Evolutionary conservation across 2,888 invertebrate genomes (phyloP).

Genomic region (Acronicta psi): DNA sequence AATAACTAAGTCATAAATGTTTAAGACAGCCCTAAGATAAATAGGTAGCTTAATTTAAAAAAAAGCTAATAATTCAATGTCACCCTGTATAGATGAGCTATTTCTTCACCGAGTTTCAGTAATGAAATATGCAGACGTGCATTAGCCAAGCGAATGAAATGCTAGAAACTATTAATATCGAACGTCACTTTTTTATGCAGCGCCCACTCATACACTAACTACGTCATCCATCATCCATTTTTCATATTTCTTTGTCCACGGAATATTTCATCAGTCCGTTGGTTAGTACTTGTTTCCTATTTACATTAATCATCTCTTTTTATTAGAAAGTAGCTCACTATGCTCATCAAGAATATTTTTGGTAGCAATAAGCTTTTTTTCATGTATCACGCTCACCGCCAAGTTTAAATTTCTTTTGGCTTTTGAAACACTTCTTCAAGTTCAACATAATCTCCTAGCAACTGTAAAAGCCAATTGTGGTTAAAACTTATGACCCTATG

Average conservation of each 20-base stretch:
- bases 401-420: too few species aligned
- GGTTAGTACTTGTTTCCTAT: conserved; percentile 22
- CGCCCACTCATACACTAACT: conserved; percentile 9
- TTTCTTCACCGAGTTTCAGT: conserved; percentile 34
- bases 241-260: conserved; percentile 32
- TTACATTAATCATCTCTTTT: conserved; percentile 34
- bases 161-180: conserved; percentile 13
- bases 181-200: conserved; percentile 21
- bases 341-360: conserved; percentile 5
- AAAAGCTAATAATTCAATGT: too few species aligned
- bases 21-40: too few species aligned
- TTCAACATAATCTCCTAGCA: too few species aligned
- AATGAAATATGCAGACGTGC: conserved; percentile 25
- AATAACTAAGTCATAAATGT: too few species aligned
- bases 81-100: conserved; percentile 12
- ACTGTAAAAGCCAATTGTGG: too few species aligned
- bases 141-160: conserved; percentile 21
- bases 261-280: conserved; percentile 27
- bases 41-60: too few species aligned
- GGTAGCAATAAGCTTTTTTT: conserved; percentile 19
- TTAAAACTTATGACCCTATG: too few species aligned
- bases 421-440: too few species aligned
- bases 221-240: conserved; percentile 29
- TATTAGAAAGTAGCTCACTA: conserved; percentile 3
- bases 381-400: too few species aligned